These are phyloP conservation scores for Lateolabrax maculatus DNA, from an alignment of 2,797 vertebrate genomes.

Conservation along the genomic window DNA sequence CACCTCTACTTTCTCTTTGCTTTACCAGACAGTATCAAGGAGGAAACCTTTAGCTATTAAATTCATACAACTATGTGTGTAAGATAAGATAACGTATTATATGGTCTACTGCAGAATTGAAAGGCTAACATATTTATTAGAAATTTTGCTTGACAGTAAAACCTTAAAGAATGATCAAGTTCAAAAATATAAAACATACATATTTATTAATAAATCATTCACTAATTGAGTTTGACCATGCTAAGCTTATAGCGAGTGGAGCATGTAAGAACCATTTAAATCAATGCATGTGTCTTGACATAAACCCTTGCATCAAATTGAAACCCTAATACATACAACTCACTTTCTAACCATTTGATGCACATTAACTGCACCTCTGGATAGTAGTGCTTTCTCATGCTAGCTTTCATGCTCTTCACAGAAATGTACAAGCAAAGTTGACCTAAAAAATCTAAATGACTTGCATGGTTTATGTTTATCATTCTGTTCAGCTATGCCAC, in stretches of 20 bases:
- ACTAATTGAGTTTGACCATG: neutral
- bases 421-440: neutral
- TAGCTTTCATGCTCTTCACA: constrained; percentile 1
- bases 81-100: neutral
- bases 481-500: neutral
- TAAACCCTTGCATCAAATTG: neutral
- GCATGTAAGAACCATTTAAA: neutral
- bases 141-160: neutral
- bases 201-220: neutral
- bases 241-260: neutral
- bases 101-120: neutral
- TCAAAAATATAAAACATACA: neutral
- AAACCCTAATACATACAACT: neutral
- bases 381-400: neutral
- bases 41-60: neutral
- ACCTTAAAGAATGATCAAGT: neutral
- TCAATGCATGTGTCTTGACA: neutral
- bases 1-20: constrained; percentile 9
- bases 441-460: constrained; percentile 5
- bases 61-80: neutral
- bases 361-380: neutral
- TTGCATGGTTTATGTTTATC: neutral
- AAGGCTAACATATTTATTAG: neutral
- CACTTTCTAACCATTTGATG: neutral
- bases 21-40: neutral